These are phyloP conservation scores for Colletes gigas DNA, from an alignment of 1,140 invertebrate genomes.

Conservation along the genomic window DNA sequence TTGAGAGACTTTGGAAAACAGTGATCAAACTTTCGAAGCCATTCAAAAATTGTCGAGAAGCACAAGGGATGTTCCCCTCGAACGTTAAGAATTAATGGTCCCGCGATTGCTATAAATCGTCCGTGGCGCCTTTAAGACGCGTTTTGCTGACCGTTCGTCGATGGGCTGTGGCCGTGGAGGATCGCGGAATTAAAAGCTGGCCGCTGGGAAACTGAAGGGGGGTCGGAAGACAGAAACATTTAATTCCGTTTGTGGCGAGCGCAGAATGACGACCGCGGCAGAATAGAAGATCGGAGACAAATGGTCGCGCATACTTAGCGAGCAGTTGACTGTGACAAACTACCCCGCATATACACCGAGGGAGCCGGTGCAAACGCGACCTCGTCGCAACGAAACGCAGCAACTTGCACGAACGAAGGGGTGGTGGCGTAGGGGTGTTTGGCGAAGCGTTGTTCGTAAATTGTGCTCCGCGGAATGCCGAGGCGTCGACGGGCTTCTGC, in stretches of 20 bases:
- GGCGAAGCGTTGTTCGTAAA: constrained; percentile 26
- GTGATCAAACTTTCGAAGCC: too few relatives aligned
- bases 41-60: not conserved
- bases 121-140: too few relatives aligned
- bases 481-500: constrained; percentile 31
- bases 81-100: not conserved
- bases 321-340: constrained; percentile 79
- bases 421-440: too few relatives aligned
- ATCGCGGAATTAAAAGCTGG: too few relatives aligned
- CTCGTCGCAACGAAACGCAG: not conserved
- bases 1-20: too few relatives aligned
- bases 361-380: constrained; percentile 6
- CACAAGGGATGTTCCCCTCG: not conserved
- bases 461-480: constrained; percentile 35
- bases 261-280: constrained; percentile 56
- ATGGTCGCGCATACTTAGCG: constrained; percentile 77
- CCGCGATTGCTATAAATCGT: not conserved
- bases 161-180: not conserved
- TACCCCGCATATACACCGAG: constrained; percentile 53
- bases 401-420: not conserved
- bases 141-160: too few relatives aligned
- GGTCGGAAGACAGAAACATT: constrained; percentile 52
- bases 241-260: constrained; percentile 71
- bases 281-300: constrained; percentile 67
- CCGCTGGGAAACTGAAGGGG: not conserved